Evolutionary conservation across 2,797 vertebrate genomes (phyloP).

Genomic region (Eospalax fontanierii): DNA sequence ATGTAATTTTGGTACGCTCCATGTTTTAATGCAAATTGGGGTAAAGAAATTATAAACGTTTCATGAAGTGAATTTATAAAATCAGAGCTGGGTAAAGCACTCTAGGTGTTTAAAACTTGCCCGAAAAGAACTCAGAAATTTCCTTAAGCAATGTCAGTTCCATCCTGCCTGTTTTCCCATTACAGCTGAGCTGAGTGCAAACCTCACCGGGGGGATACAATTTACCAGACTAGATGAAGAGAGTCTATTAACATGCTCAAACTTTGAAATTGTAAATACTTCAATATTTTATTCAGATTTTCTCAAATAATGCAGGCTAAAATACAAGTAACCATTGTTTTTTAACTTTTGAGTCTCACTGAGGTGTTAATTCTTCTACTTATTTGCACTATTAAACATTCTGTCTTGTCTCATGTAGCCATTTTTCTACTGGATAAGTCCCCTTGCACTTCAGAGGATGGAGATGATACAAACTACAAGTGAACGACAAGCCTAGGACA

Average conservation of each 20-base stretch:
- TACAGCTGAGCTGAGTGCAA: neutral
- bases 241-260: neutral
- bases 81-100: neutral
- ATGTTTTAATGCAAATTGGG: neutral
- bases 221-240: constrained; percentile 53
- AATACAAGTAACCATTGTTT: neutral
- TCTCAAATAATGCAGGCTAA: constrained; percentile 9
- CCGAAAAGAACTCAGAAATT: neutral
- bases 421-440: constrained; percentile 16
- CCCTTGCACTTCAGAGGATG: neutral
- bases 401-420: neutral
- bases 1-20: neutral
- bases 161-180: neutral
- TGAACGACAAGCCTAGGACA: neutral
- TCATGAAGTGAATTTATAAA: constrained; percentile 20
- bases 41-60: constrained; percentile 4
- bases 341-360: constrained; percentile 18
- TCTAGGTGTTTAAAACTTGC: constrained; percentile 25
- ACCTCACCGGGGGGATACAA: neutral
- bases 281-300: constrained; percentile 49
- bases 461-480: neutral
- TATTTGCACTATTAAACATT: neutral
- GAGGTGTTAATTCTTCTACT: neutral
- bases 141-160: constrained; percentile 9
- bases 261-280: constrained; percentile 3